A percentile compares a stretch with the other conserved stretches of the same genome.
Evolutionary conservation across 2,888 invertebrate species (phyloP).

Genomic region (Priocnemis perturbator): DNA sequence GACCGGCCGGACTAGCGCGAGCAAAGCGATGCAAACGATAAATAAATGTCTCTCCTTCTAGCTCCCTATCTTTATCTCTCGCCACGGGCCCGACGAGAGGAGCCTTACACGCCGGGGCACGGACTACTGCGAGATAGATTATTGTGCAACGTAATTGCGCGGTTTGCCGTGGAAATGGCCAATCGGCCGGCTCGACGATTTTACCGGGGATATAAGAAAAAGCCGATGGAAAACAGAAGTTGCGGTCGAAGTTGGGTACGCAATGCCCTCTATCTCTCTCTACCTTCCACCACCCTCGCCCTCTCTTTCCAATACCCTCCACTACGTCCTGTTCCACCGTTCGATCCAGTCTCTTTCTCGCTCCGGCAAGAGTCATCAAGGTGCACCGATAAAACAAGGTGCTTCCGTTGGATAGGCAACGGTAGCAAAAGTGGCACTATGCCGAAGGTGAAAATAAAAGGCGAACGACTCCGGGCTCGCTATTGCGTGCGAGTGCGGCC

Average conservation of each 20-base stretch:
- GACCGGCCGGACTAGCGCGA: neutral
- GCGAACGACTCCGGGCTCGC: constrained; percentile 21
- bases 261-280: constrained; percentile 24
- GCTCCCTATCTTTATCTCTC: constrained; percentile 15
- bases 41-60: constrained; percentile 31
- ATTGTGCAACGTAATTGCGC: constrained; percentile 67
- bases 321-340: neutral
- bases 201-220: constrained; percentile 57
- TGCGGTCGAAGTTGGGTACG: constrained; percentile 49
- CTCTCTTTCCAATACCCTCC: neutral
- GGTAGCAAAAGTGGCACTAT: constrained; percentile 3
- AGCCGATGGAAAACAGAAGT: constrained; percentile 54
- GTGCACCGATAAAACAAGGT: constrained; percentile 13
- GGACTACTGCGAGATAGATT: constrained; percentile 38
- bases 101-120: constrained; percentile 17
- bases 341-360: constrained; percentile 2
- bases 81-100: neutral
- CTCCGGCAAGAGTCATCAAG: constrained; percentile 18
- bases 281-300: neutral
- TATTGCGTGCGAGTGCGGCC: constrained; percentile 34
- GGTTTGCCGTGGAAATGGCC: constrained; percentile 59
- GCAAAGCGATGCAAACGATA: constrained; percentile 24
- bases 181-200: constrained; percentile 51
- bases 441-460: constrained; percentile 41
- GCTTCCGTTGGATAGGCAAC: constrained; percentile 13